Evolutionary conservation across 2,888 invertebrate genomes (phyloP).

Genomic region (Ashinkailepas kermadecensis): DNA sequence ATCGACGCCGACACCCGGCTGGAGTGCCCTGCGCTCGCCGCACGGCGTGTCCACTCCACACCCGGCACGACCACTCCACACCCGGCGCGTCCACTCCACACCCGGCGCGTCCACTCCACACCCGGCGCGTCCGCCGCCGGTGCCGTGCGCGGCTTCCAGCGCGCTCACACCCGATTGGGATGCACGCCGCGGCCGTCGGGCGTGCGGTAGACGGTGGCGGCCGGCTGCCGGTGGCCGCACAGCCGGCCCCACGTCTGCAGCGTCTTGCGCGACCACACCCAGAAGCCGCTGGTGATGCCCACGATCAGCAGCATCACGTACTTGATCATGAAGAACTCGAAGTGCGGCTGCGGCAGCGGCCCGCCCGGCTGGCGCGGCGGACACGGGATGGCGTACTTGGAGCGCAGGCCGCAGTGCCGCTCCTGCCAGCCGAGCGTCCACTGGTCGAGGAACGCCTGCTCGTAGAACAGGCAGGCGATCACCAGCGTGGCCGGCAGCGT

Average conservation of each 20-base stretch:
- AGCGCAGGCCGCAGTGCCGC: slow-evolving; percentile 57
- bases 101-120: neutral
- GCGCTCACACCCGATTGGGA: neutral
- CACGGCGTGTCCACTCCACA: neutral
- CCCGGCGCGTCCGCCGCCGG: neutral
- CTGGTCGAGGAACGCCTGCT: slow-evolving; percentile 69
- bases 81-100: neutral
- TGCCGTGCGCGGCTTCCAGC: neutral
- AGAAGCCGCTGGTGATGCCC: slow-evolving; percentile 90
- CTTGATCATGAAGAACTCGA: slow-evolving; percentile 39
- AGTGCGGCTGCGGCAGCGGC: slow-evolving; percentile 51
- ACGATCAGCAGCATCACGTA: slow-evolving; percentile 93
- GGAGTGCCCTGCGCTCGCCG: too few species aligned
- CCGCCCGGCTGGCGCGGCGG: slow-evolving; percentile 45
- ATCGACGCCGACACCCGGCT: too few species aligned
- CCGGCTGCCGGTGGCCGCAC: slow-evolving; percentile 47
- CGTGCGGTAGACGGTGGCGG: neutral
- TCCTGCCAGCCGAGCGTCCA: slow-evolving; percentile 85
- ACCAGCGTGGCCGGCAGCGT: slow-evolving; percentile 86
- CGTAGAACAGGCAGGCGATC: slow-evolving; percentile 81
- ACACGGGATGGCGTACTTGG: slow-evolving; percentile 56
- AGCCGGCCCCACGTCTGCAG: slow-evolving; percentile 81
- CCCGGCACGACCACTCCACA: neutral
- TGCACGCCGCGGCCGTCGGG: neutral
- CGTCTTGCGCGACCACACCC: slow-evolving; percentile 96